phyloP scores from a whole-genome alignment of 1,140 invertebrate species.

The Drosophila athabasca region DNA sequence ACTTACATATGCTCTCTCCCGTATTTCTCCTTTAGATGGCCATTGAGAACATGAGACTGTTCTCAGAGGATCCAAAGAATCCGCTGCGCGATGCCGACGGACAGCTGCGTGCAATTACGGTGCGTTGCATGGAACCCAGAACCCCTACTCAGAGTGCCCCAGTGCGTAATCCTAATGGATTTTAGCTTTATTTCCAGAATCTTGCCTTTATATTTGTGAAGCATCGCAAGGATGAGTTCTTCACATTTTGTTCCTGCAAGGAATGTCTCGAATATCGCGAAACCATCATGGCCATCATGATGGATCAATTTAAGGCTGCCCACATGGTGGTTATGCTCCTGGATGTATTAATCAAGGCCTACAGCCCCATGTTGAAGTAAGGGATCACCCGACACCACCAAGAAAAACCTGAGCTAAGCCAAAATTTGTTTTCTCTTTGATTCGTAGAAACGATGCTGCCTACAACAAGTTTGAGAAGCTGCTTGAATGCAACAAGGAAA shows the following conservation, averaged over 20 bases:
- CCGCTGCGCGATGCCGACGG: slow-evolving; percentile 65
- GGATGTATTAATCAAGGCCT: slow-evolving; percentile 79
- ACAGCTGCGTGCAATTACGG: slow-evolving; percentile 78
- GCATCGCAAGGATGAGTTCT: slow-evolving; percentile 76
- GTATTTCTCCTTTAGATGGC: slow-evolving; percentile 52
- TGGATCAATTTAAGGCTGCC: slow-evolving; percentile 81
- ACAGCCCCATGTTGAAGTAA: slow-evolving; percentile 80
- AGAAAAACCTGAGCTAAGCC: not conserved
- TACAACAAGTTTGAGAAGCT: slow-evolving; percentile 82
- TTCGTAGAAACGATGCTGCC: slow-evolving; percentile 74
- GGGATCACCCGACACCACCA: not conserved
- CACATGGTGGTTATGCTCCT: slow-evolving; percentile 82
- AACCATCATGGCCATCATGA: slow-evolving; percentile 80
- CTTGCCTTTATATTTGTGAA: slow-evolving; percentile 82
- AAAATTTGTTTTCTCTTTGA: slow-evolving; percentile 3
- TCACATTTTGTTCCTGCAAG: slow-evolving; percentile 82
- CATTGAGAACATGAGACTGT: slow-evolving; percentile 72
- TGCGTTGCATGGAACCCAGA: slow-evolving; percentile 34
- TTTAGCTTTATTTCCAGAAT: slow-evolving; percentile 79
- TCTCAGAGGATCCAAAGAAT: slow-evolving; percentile 73
- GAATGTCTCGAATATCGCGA: slow-evolving; percentile 83
- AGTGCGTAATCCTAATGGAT: slow-evolving; percentile 59
- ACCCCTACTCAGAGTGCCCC: not conserved
- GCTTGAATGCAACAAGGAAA: slow-evolving; percentile 79
- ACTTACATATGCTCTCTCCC: not conserved